Base-by-base conservation (phyloP, 1,140 invertebrate species). In the Daktulosphaira vitifoliae region DNA sequence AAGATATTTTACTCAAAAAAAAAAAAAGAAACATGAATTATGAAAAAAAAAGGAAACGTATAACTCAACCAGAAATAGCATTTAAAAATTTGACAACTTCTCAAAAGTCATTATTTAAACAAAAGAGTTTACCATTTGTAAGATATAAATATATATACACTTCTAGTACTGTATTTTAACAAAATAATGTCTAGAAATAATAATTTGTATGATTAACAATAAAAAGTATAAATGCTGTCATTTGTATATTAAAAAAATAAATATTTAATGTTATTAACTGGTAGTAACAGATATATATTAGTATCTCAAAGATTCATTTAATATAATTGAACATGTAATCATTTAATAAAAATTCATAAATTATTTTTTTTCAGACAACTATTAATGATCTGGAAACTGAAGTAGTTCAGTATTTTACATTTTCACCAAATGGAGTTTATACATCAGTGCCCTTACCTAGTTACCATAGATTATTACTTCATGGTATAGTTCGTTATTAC, bases 401-500 rank as follows among this genome's bases (percentile, higher is more conserved):
- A 46, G 16, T 59, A 18, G 38, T 59, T 5, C n/a, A 3, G 15
- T 59, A 44, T n/a, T 59, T 59, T 15, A 44, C 54, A 29, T 23
- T 44, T 5, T 13, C 15, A 29, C 54, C 54, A 22, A 59, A 59
- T 29, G 54, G 54, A 1, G 13, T 46, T 46, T 59, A 46, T 7
- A 46, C 16, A 15, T 59, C 54, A 7, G 16, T n/a, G 0, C 54
- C 54, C 25, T 29, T 59, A 6, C 8, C 39, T 1, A 46, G 13
- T 59, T 59, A 59, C 13, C 25, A 59, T 20, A 15, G 54, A 16
- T 26, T 59, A 6, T 23, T 59, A 13, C 26, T 59, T 1, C 54
- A 59, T 29, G 44, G 54, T 44, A 59, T 59, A 11, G 54, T 46
- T 6, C 54, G 54, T 59, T 59, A 59, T 39, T 59, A 59, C 20